Evolutionary conservation across 2,797 vertebrate species (phyloP), one percentile per base, ranked within the genome.

Genomic region (Siniperca undulata): DNA sequence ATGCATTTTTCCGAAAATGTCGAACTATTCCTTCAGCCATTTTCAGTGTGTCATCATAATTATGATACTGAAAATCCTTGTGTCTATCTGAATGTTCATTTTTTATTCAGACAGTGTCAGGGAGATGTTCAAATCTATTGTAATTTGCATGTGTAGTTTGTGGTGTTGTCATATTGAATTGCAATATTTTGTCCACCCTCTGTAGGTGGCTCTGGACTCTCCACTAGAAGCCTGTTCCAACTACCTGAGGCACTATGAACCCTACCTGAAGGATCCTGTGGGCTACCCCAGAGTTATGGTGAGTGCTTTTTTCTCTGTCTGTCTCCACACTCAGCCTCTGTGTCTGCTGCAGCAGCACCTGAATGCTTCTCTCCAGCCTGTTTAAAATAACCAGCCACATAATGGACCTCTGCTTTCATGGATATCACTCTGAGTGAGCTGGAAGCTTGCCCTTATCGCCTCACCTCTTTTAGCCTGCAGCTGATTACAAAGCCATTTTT

Each of bases 251-350:
- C 95, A 97, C 66, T 97, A 95, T 5, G 98, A 99, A 72, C 97
- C 97, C 0, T 99, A 98, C 91, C 94, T 98, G 90, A 96, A 96
- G 27, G 97, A 99, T 86, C 97, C 97, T 0, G 97, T 97, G 52
- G 97, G 95, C 61, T 99, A 97, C 86, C 97, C 97, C 81, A 97
- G 95, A 90, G 95, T 98, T 56, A 98, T 97, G 97, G 97, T 97
- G 84, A 93, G 95, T 77, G 36, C 22, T 66, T 58, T 44, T 52
- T 36, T 68, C 24, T 70, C 66, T 74, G 50, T 62, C 46, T 52
- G 46, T 66, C 70, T 70, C 34, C 59, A 52, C 75, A 69, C 13
- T 65, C 30, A 42, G 16, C 17, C 44, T 42, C 19, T 70, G 14
- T 50, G 24, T 56, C 42, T 55, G 62, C 70, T 22, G 20, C 82